Percentiles rank a stretch among this genome's conserved stretches.
Evolutionary conservation across 2,888 invertebrate genomes (phyloP).

Genomic region (Atethmia centrago): DNA sequence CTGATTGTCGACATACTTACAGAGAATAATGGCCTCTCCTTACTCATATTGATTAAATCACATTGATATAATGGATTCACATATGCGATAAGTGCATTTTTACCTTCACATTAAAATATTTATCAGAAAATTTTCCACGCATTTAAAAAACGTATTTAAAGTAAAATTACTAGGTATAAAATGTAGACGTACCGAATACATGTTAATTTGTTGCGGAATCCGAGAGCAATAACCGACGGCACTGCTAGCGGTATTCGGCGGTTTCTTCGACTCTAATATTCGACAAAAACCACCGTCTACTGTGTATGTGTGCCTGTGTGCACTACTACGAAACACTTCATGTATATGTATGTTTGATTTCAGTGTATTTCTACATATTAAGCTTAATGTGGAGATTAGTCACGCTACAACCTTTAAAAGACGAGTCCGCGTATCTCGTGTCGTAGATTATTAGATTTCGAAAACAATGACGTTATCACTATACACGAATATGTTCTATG

Average conservation of each 20-base stretch:
- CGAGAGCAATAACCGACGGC: constrained; percentile 89
- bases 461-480: constrained; percentile 37
- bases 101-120: constrained; percentile 55
- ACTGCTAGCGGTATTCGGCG: constrained; percentile 89
- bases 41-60: constrained; percentile 56
- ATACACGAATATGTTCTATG: constrained; percentile 1
- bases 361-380: constrained; percentile 83
- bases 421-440: constrained; percentile 70
- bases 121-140: constrained; percentile 51
- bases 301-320: constrained; percentile 74
- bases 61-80: constrained; percentile 32
- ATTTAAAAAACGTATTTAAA: constrained; percentile 78
- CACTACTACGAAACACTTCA: constrained; percentile 74
- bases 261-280: constrained; percentile 88
- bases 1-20: constrained; percentile 70
- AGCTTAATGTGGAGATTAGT: constrained; percentile 84
- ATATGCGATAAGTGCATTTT: constrained; percentile 34
- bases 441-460: constrained; percentile 48
- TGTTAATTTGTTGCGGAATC: constrained; percentile 91
- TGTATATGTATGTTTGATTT: constrained; percentile 77
- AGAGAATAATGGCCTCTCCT: constrained; percentile 59
- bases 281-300: constrained; percentile 84
- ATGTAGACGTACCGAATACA: constrained; percentile 89
- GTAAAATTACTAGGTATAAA: constrained; percentile 87
- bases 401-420: constrained; percentile 80